Percentiles rank a stretch among this genome's conserved stretches.
These are phyloP conservation scores for Emmelina monodactyla DNA, from an alignment of 2,888 invertebrate genomes.

Conservation along the genomic window DNA sequence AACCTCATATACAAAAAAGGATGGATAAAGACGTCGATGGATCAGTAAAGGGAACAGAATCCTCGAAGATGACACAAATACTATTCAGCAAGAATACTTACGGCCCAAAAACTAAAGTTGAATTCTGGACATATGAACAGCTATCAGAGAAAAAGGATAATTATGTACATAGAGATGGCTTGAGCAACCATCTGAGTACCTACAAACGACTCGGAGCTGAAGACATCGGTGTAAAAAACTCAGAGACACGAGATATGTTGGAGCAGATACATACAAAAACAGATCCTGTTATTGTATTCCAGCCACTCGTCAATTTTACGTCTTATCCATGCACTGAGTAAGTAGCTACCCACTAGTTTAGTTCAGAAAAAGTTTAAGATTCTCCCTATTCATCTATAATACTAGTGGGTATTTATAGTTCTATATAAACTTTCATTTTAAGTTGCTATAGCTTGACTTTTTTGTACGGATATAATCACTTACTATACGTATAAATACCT, in stretches of 20 bases:
- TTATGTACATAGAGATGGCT: slow-evolving; percentile 47
- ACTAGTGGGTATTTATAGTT: no score
- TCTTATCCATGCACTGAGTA: slow-evolving; percentile 58
- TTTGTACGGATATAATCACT: no score
- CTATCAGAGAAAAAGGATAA: slow-evolving; percentile 56
- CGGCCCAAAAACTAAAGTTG: slow-evolving; percentile 40
- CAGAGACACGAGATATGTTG: slow-evolving; percentile 56
- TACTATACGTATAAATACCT: no score
- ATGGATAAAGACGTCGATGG: no score
- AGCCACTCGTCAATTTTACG: slow-evolving; percentile 52
- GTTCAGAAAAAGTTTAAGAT: no score
- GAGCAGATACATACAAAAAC: slow-evolving; percentile 45
- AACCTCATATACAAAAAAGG: no score
- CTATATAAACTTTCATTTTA: no score
- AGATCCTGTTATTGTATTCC: slow-evolving; percentile 46
- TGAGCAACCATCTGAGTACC: slow-evolving; percentile 55
- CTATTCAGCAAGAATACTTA: slow-evolving; percentile 52
- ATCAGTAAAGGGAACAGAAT: slow-evolving; percentile 45
- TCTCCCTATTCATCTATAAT: no score
- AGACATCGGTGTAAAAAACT: slow-evolving; percentile 39
- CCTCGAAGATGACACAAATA: slow-evolving; percentile 51
- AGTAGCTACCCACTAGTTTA: no score
- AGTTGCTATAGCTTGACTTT: no score
- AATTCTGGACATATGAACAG: slow-evolving; percentile 47
- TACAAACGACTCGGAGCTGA: slow-evolving; percentile 48